phyloP scores from a whole-genome alignment of 2,888 invertebrate genomes.

The Dasysyrphus tricinctus region DNA sequence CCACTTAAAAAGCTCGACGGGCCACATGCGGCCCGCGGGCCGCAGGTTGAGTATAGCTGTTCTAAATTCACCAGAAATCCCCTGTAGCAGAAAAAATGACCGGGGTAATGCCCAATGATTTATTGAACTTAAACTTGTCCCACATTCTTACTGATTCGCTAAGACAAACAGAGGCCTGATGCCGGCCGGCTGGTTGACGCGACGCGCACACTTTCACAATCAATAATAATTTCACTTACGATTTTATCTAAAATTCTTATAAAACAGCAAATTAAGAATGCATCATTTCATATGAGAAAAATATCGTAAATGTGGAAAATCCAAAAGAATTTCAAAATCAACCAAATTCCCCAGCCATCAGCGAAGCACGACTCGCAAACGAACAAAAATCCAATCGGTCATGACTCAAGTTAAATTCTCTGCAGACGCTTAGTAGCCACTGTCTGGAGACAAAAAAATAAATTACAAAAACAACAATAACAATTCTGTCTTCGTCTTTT shows the following conservation, averaged over 20 bases:
- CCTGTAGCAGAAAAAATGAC: neutral
- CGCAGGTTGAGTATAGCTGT: no score
- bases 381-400: slow-evolving; percentile 31
- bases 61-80: slow-evolving; percentile 2
- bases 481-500: slow-evolving; percentile 28
- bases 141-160: neutral
- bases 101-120: slow-evolving; percentile 24
- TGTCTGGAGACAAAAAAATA: slow-evolving; percentile 36
- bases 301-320: slow-evolving; percentile 25
- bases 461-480: slow-evolving; percentile 9
- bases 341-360: slow-evolving; percentile 35
- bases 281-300: neutral
- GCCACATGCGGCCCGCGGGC: no score
- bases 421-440: slow-evolving; percentile 47
- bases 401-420: slow-evolving; percentile 50
- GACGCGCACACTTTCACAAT: neutral
- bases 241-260: slow-evolving; percentile 2
- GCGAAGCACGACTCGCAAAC: slow-evolving; percentile 22
- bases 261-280: neutral
- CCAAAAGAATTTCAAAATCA: slow-evolving; percentile 13
- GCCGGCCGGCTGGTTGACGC: neutral
- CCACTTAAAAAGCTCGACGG: no score
- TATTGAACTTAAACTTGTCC: slow-evolving; percentile 3
- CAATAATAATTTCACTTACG: neutral
- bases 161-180: neutral